These are phyloP conservation scores for Drosophila prolongata DNA, from an alignment of 2,888 invertebrate species.

Conservation along the genomic window DNA sequence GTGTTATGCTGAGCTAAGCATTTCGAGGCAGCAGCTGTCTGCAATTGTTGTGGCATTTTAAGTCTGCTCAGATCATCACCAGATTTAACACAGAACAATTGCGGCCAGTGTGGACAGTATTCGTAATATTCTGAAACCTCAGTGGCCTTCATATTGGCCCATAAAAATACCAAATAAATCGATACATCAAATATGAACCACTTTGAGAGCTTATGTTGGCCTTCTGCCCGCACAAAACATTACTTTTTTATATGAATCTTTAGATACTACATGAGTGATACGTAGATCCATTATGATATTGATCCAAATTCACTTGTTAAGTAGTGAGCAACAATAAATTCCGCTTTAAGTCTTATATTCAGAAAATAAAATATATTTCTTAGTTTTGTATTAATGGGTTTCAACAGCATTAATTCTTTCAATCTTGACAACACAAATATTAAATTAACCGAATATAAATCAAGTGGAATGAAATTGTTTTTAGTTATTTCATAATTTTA, in stretches of 20 bases:
- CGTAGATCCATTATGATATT: not conserved
- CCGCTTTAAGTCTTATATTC: not conserved
- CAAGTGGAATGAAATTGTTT: no score
- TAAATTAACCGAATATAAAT: no score
- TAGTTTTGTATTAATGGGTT: no score
- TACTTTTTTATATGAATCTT: not conserved
- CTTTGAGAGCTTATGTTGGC: constrained; percentile 13
- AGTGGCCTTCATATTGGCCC: constrained; percentile 20
- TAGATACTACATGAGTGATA: constrained; percentile 2
- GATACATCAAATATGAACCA: constrained; percentile 10
- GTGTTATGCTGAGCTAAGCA: constrained; percentile 75
- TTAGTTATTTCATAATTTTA: no score
- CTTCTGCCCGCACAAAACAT: not conserved
- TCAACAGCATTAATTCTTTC: no score
- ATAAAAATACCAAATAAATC: constrained; percentile 41
- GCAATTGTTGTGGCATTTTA: constrained; percentile 76
- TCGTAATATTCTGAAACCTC: constrained; percentile 11
- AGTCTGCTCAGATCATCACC: constrained; percentile 63
- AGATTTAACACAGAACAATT: constrained; percentile 68
- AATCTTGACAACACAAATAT: no score
- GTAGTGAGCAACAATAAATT: not conserved
- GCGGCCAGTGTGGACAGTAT: constrained; percentile 55
- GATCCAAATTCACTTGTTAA: not conserved
- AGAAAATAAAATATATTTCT: no score
- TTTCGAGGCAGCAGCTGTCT: constrained; percentile 69